phyloP scores from a whole-genome alignment of 1,140 invertebrate species.

The Drosophila pectinifera region DNA sequence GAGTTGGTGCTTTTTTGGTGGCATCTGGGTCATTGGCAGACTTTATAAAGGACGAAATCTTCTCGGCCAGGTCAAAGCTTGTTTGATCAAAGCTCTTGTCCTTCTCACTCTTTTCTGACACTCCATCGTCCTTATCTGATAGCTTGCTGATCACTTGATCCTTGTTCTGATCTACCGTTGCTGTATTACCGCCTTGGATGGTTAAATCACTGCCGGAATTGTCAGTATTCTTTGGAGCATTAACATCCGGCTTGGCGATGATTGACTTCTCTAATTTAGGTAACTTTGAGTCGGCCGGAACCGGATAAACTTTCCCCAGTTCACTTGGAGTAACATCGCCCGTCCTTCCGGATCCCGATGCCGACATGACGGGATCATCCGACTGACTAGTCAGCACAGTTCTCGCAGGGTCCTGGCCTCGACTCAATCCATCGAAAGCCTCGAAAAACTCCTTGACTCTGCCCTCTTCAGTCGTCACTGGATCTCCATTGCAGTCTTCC shows the following conservation, averaged over 20 bases:
- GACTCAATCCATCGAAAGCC: not conserved
- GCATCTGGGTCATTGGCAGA: not conserved
- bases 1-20: not conserved
- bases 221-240: not conserved
- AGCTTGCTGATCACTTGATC: not conserved
- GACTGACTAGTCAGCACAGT: not conserved
- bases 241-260: not conserved
- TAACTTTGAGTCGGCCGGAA: not conserved
- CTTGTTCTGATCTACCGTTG: not conserved
- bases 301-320: not conserved
- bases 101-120: not conserved
- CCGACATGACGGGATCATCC: not conserved
- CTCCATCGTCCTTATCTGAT: not conserved
- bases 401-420: not conserved
- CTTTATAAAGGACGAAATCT: conserved; percentile 5
- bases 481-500: not conserved
- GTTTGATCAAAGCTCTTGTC: not conserved
- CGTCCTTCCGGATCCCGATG: not conserved
- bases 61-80: conserved; percentile 2
- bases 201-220: not conserved
- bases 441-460: not conserved
- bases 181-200: not conserved
- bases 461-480: not conserved
- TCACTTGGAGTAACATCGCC: not conserved
- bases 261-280: not conserved